Conservation (phyloP, 1,140 invertebrate species). For the Yoshiicerus persimilis region DNA sequence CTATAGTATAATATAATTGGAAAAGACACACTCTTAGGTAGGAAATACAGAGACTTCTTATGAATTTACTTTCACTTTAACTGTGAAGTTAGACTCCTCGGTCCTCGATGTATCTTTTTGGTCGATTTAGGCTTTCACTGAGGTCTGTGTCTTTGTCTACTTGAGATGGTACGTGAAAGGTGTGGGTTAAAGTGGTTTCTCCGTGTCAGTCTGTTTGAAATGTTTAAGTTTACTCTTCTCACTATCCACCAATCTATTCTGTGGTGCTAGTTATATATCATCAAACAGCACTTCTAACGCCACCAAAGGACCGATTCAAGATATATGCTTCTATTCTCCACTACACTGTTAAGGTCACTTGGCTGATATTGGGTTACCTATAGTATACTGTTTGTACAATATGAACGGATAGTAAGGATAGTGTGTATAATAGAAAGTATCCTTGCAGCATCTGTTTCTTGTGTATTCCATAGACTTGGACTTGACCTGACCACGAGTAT, state of each 20-base stretch:
- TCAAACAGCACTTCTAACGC: not conserved
- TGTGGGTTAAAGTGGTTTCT: slow-evolving; percentile 8
- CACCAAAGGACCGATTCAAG: not conserved
- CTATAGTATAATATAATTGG: too few species aligned
- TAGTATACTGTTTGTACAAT: too few species aligned
- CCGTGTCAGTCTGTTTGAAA: not conserved
- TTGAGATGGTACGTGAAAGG: slow-evolving; percentile 6
- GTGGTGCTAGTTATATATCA: not conserved
- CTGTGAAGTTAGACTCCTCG: not conserved
- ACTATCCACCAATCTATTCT: not conserved
- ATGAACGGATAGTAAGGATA: not conserved
- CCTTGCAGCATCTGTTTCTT: not conserved
- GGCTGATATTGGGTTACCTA: too few species aligned
- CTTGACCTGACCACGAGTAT: not conserved
- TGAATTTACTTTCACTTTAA: not conserved
- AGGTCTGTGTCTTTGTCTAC: not conserved
- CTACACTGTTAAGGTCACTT: not conserved
- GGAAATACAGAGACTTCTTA: too few species aligned
- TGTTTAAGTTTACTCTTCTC: not conserved
- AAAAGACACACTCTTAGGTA: too few species aligned
- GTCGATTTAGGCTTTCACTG: not conserved
- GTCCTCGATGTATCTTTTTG: not conserved
- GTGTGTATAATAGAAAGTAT: not conserved
- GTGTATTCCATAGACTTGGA: not conserved
- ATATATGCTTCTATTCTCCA: not conserved